These are phyloP conservation scores for Argyresthia goedartella DNA, from an alignment of 2,888 invertebrate species.

Conservation along the genomic window DNA sequence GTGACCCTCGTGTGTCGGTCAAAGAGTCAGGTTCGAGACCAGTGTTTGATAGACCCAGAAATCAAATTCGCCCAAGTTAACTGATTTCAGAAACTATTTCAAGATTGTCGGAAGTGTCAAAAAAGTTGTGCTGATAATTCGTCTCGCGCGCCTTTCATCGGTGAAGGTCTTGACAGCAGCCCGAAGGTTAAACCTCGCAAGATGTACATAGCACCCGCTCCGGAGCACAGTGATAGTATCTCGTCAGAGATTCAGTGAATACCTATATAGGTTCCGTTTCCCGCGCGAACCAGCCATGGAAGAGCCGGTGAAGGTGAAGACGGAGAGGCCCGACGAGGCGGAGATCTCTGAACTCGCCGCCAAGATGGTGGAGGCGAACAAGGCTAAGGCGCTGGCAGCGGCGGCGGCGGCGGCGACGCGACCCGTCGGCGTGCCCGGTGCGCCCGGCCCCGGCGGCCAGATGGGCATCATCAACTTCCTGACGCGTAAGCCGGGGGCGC, in stretches of 20 bases:
- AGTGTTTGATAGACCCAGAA: neutral
- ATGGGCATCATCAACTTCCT: slow-evolving; percentile 75
- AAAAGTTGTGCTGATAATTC: neutral
- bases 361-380: slow-evolving; percentile 88
- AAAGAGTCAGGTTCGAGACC: too few species aligned
- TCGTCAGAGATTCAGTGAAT: too few species aligned
- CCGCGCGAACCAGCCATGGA: slow-evolving; percentile 10
- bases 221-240: too few species aligned
- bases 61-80: neutral
- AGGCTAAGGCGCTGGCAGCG: slow-evolving; percentile 70
- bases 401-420: slow-evolving; percentile 63
- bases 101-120: neutral
- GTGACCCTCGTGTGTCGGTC: slow-evolving; percentile 1
- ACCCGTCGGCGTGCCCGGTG: slow-evolving; percentile 47
- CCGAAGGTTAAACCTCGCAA: slow-evolving; percentile 14
- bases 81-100: neutral
- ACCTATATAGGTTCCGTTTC: too few species aligned
- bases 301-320: slow-evolving; percentile 71
- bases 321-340: slow-evolving; percentile 86
- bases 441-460: slow-evolving; percentile 50
- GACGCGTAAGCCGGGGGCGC: slow-evolving; percentile 46
- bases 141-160: slow-evolving; percentile 7
- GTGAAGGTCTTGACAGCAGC: slow-evolving; percentile 24
- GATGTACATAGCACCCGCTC: too few species aligned
- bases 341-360: slow-evolving; percentile 89